A percentile compares a stretch with the other conserved stretches of the same genome.
Conservation (phyloP, 2,888 invertebrate genomes). For the Xestia c-nigrum region DNA sequence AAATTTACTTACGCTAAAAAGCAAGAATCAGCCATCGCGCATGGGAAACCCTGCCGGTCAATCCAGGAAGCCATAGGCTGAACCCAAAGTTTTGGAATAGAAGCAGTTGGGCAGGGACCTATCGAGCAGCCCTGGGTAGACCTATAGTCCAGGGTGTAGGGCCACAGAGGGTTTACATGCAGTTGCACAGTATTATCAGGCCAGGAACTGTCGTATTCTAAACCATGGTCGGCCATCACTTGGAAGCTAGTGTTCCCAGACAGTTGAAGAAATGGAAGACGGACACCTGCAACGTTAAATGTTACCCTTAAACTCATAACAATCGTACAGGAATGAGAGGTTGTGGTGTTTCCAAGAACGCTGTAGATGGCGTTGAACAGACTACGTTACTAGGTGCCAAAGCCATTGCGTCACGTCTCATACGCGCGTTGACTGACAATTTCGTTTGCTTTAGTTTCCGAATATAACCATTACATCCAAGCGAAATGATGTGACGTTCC, state of each 20-base stretch:
- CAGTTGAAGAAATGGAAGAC: slow-evolving; percentile 91
- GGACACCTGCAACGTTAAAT: slow-evolving; percentile 78
- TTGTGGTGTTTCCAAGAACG: too few species aligned
- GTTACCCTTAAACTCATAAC: neutral
- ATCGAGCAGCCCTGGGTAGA: slow-evolving; percentile 90
- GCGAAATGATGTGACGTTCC: too few species aligned
- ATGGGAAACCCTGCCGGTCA: slow-evolving; percentile 84
- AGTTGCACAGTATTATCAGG: slow-evolving; percentile 78
- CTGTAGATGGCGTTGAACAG: too few species aligned
- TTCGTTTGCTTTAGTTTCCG: too few species aligned
- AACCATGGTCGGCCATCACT: slow-evolving; percentile 86
- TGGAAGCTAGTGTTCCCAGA: slow-evolving; percentile 90
- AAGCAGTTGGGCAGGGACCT: slow-evolving; percentile 90
- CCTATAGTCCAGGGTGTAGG: slow-evolving; percentile 92
- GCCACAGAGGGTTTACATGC: slow-evolving; percentile 89
- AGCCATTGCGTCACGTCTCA: too few species aligned
- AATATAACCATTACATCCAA: too few species aligned
- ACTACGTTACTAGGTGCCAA: too few species aligned
- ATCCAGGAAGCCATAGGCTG: slow-evolving; percentile 91
- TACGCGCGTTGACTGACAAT: too few species aligned
- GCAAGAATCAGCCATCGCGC: slow-evolving; percentile 91
- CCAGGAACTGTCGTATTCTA: slow-evolving; percentile 92
- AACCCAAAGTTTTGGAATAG: slow-evolving; percentile 92
- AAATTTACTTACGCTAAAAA: slow-evolving; percentile 80
- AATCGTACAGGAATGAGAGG: neutral